Evolutionary conservation across 1,140 invertebrate genomes (phyloP).

Genomic region (Nylanderia fulva): DNA sequence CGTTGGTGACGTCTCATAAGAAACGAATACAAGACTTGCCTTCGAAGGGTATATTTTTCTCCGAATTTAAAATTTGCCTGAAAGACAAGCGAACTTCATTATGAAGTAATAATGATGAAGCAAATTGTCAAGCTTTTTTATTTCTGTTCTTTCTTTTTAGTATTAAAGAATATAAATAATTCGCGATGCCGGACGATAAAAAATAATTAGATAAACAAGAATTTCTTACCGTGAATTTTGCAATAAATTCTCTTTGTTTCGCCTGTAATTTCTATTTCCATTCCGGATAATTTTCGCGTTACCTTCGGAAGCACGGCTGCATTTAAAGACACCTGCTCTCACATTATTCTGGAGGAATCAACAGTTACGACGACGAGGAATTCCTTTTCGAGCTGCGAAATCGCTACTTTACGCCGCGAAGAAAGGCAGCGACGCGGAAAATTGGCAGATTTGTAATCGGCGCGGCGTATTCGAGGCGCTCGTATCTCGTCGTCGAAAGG

Average conservation of each 20-base stretch:
- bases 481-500: constrained; percentile 2
- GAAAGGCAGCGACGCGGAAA: neutral
- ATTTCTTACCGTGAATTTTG: neutral
- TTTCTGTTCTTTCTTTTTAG: neutral
- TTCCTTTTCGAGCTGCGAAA: neutral
- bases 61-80: neutral
- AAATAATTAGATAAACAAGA: neutral
- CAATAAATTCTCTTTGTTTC: neutral
- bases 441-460: constrained; percentile 4
- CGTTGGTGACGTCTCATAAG: neutral
- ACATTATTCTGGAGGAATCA: neutral
- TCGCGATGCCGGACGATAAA: neutral
- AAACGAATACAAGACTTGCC: neutral
- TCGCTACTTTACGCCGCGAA: neutral
- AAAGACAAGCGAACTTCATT: neutral
- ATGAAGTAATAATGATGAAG: constrained; percentile 13
- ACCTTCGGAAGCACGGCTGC: neutral
- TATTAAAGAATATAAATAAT: neutral
- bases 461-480: neutral
- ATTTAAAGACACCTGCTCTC: neutral
- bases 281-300: neutral
- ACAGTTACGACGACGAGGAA: neutral
- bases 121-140: neutral
- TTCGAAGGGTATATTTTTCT: constrained; percentile 19
- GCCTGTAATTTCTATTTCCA: neutral